Conservation (phyloP, 2,113 vertebrate genomes). For the Gambusia holbrooki region DNA sequence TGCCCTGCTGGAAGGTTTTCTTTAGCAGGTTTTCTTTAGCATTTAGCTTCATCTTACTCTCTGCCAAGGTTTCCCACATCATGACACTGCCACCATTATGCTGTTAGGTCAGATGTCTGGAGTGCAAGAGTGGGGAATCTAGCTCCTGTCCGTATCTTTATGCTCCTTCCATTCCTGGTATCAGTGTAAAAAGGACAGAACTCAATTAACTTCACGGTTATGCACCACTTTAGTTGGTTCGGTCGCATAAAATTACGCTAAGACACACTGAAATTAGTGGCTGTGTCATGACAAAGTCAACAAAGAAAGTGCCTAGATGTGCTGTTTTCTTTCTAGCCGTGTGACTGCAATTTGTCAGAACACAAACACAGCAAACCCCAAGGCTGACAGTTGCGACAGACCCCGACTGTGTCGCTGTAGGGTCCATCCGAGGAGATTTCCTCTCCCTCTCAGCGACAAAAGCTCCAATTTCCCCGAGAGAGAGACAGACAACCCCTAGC, state of each 20-base stretch:
- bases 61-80: too few relatives aligned
- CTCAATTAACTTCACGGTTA: background rate
- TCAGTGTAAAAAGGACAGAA: background rate
- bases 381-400: constrained; percentile 4
- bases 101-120: too few relatives aligned
- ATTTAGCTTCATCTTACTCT: too few relatives aligned
- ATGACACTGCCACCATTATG: too few relatives aligned
- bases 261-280: background rate
- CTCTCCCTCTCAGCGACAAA: background rate
- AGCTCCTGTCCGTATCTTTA: too few relatives aligned
- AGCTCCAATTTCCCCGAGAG: background rate
- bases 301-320: background rate
- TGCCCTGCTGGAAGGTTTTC: too few relatives aligned
- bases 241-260: background rate
- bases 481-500: background rate
- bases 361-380: background rate
- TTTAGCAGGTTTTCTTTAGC: too few relatives aligned
- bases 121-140: too few relatives aligned
- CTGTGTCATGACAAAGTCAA: background rate
- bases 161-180: too few relatives aligned
- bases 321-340: background rate
- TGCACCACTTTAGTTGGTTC: too few relatives aligned
- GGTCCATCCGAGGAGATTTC: constrained; percentile 36
- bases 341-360: background rate
- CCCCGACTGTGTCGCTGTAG: constrained; percentile 8